Conservation (phyloP, 2,888 invertebrate genomes). For the Holacanthella duospinosa region DNA sequence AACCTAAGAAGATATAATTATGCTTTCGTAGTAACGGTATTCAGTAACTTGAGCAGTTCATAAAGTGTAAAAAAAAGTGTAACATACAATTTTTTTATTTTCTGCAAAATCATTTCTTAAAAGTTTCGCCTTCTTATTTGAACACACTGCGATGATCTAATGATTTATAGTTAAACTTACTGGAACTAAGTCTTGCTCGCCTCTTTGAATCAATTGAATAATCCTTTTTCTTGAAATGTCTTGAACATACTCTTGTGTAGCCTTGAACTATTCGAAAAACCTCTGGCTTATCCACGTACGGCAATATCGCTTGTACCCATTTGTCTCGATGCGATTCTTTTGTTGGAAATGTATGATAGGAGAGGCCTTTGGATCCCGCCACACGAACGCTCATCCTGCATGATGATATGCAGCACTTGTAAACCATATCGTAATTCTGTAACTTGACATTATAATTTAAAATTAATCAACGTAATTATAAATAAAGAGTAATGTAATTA, state of each 20-base stretch:
- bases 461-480: too few relatives aligned
- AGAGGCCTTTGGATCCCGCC: conserved; percentile 34
- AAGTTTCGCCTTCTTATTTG: conserved; percentile 1
- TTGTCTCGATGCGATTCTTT: conserved; percentile 34
- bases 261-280: conserved; percentile 32
- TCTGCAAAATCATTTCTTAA: too few relatives aligned
- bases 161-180: conserved; percentile 17
- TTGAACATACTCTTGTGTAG: conserved; percentile 35
- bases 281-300: conserved; percentile 37
- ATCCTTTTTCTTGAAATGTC: conserved; percentile 36
- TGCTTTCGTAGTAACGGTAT: too few relatives aligned
- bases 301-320: conserved; percentile 35
- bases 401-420: conserved; percentile 35
- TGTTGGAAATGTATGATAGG: conserved; percentile 34
- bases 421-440: too few relatives aligned
- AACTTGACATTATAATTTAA: too few relatives aligned
- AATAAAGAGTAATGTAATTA: too few relatives aligned
- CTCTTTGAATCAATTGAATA: conserved; percentile 36
- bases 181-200: conserved; percentile 34
- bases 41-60: too few relatives aligned
- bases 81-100: too few relatives aligned
- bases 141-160: too few relatives aligned
- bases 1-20: too few relatives aligned
- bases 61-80: too few relatives aligned
- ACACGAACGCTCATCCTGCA: conserved; percentile 37